Percentiles rank a stretch among this genome's conserved stretches.
Conservation (phyloP, 2,888 invertebrate genomes). For the Dynastes grantii region DNA sequence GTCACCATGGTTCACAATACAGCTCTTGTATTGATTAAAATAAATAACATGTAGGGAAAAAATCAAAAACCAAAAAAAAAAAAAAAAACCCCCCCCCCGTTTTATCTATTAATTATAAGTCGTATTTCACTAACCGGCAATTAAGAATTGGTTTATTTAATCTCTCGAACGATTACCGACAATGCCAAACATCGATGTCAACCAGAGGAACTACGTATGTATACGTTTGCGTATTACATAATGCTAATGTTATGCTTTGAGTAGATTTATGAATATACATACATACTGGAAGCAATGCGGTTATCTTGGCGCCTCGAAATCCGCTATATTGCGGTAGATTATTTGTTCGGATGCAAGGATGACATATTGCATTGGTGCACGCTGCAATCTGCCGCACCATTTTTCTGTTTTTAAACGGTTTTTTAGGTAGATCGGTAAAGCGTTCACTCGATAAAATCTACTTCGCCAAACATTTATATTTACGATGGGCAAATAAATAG, state of each 20-base stretch:
- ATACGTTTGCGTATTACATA: background rate
- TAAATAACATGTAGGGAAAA: background rate
- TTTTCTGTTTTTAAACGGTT: conserved; percentile 1
- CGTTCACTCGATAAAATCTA: conserved; percentile 16
- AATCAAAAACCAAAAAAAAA: too few relatives aligned
- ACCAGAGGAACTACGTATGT: background rate
- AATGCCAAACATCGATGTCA: conserved; percentile 14
- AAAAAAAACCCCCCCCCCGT: too few relatives aligned
- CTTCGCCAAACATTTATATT: conserved; percentile 29
- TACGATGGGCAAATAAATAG: conserved; percentile 24
- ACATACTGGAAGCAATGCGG: conserved; percentile 4
- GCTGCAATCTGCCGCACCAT: background rate
- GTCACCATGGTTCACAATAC: background rate
- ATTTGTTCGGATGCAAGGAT: conserved; percentile 7
- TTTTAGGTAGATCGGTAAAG: background rate
- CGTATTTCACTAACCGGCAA: conserved; percentile 4
- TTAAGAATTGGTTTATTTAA: conserved; percentile 41
- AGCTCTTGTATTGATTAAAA: conserved; percentile 9
- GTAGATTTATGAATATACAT: conserved; percentile 3
- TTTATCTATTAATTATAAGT: conserved; percentile 20
- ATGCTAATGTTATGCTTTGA: background rate
- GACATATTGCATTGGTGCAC: conserved; percentile 24
- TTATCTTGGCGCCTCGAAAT: conserved; percentile 40
- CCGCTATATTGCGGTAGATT: conserved; percentile 12
- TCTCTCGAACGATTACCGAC: conserved; percentile 1